phyloP scores from a whole-genome alignment of 2,797 vertebrate species.

The Otolemur crassicaudatus region DNA sequence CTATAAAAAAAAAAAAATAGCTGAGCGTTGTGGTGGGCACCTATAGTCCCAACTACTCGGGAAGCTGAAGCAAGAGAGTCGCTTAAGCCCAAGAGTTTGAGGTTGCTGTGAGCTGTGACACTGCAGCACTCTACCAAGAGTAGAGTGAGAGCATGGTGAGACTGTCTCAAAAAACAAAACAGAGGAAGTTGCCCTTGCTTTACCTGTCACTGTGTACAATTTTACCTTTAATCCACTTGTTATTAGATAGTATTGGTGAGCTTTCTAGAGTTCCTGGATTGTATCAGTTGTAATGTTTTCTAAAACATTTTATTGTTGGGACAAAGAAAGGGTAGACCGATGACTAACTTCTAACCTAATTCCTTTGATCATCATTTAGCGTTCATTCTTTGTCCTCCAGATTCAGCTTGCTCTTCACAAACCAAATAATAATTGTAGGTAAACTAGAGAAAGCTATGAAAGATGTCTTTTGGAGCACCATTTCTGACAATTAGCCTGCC shows the following conservation, averaged over 20 bases:
- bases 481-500: constrained; percentile 22
- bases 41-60: too few species aligned
- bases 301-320: constrained; percentile 4
- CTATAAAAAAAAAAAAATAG: too few species aligned
- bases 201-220: neutral
- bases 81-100: too few species aligned
- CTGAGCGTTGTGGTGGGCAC: too few species aligned
- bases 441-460: constrained; percentile 31
- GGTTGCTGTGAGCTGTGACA: too few species aligned
- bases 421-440: neutral
- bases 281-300: neutral
- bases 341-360: neutral
- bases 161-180: neutral
- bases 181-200: neutral
- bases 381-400: neutral
- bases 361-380: neutral
- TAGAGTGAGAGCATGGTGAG: too few species aligned
- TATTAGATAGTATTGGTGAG: neutral
- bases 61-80: too few species aligned
- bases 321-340: neutral
- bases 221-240: neutral
- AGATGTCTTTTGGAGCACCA: neutral
- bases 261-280: neutral
- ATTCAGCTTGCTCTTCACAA: constrained; percentile 16
- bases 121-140: too few species aligned